phyloP scores from a whole-genome alignment of 1,140 invertebrate genomes.

The Eciton burchellii region DNA sequence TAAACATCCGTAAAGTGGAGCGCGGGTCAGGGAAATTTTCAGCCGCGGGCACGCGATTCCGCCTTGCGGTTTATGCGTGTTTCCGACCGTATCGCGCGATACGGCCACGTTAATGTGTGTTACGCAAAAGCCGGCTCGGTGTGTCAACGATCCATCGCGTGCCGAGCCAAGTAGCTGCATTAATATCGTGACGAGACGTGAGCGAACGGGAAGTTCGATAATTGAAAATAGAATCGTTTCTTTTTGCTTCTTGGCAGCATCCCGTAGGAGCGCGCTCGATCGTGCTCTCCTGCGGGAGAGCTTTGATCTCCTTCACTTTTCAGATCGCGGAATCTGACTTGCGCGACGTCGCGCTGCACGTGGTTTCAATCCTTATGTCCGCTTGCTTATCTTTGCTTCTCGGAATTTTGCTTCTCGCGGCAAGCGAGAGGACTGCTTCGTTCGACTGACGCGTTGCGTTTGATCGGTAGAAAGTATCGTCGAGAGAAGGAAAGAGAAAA shows the following conservation, averaged over 20 bases:
- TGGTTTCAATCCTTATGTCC: conserved; percentile 6
- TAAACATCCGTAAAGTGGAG: conserved; percentile 55
- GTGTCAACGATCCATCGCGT: conserved; percentile 57
- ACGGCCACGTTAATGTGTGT: conserved; percentile 31
- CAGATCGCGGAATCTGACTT: conserved; percentile 29
- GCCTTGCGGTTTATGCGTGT: conserved; percentile 48
- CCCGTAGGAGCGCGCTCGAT: not conserved
- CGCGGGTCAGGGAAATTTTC: conserved; percentile 50
- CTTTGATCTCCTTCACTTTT: conserved; percentile 27
- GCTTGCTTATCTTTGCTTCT: conserved; percentile 7
- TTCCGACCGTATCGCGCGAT: conserved; percentile 36
- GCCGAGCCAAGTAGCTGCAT: conserved; percentile 5
- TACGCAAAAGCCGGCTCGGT: conserved; percentile 53
- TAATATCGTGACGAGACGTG: conserved; percentile 11
- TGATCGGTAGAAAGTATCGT: conserved; percentile 11
- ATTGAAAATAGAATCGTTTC: not conserved
- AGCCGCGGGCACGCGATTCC: conserved; percentile 40
- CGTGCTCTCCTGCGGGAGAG: too few relatives aligned
- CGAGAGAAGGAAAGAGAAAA: not conserved
- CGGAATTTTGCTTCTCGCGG: conserved; percentile 32
- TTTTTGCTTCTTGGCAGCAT: not conserved
- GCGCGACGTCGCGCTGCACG: not conserved
- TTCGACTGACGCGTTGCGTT: not conserved
- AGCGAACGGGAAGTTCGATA: not conserved
- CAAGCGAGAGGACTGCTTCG: not conserved